Base-by-base conservation (phyloP, 2,797 vertebrate genomes). In the Taenioides sp. region DNA sequence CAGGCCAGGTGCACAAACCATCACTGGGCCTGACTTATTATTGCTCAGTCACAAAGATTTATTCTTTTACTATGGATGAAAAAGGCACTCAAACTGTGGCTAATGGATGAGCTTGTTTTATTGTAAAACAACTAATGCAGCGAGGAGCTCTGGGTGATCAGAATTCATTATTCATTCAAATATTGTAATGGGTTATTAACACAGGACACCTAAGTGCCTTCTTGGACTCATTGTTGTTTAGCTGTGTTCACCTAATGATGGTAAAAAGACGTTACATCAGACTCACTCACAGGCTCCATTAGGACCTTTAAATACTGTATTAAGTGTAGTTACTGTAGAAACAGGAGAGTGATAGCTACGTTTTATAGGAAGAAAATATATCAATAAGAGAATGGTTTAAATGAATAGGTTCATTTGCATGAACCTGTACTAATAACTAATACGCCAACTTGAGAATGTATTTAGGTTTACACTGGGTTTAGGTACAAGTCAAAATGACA, bases 51-150 rank as follows among this genome's bases (percentile, higher is more conserved):
- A 50, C 54, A 73, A 71, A 78, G 72, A 86, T 82, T 80, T 60
- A 80, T 74, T 72, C 59, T 83, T 80, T 80, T 80, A 22, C 20
- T 62, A 7, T n/a, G 65, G 67, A 84, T 68, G 62, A 80, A 70
- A 79, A 83, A 84, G 77, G 71, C 78, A 71, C 69, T 87, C 68
- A 80, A 69, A 80, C 67, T 65, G 52, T 23, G 71, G 72, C 67
- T 86, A 83, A 84, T 80, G 73, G 70, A 59, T 50, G 31, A 66
- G 75, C 62, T 31, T 63, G 75, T 82, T 88, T 65, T n/a, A 78
- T 65, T 76, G 71, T 80, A 79, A 89, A 84, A 81, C 80, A 81
- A 60, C 63, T 83, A 76, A 84, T 91, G 89, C 85, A 87, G 71
- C 85, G 81, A 86, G 77, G 85, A 81, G 75, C 18, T 3, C 34